Evolutionary conservation across 2,113 vertebrate genomes (phyloP).

Genomic region (Bostrychus sinensis): DNA sequence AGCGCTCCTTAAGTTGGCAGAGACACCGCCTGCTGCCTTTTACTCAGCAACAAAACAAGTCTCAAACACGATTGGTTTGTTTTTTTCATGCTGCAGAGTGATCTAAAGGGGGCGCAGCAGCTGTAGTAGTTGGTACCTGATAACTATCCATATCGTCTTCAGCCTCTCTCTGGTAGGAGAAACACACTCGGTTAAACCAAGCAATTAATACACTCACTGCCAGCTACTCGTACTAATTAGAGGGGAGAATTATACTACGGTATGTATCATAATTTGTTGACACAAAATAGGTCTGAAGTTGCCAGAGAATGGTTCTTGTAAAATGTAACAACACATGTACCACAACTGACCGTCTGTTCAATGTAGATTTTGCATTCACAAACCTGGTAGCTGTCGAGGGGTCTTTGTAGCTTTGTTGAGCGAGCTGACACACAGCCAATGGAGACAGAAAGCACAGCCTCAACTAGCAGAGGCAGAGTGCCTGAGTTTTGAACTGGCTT

Average conservation of each 20-base stretch:
- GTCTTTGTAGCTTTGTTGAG: constrained; percentile 91
- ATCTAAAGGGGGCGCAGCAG: constrained; percentile 80
- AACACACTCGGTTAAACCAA: constrained; percentile 84
- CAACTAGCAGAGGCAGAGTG: constrained; percentile 93
- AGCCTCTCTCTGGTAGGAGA: constrained; percentile 91
- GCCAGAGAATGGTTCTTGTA: neutral
- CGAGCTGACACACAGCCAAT: constrained; percentile 92
- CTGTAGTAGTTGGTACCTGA: constrained; percentile 89
- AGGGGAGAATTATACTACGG: too few relatives aligned
- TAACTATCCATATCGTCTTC: constrained; percentile 99
- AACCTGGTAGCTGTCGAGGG: constrained; percentile 98
- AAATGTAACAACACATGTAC: too few relatives aligned
- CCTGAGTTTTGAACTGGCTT: constrained; percentile 93
- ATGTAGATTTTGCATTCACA: constrained; percentile 30
- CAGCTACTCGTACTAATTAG: constrained; percentile 15
- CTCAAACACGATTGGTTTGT: constrained; percentile 74
- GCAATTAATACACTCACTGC: constrained; percentile 13
- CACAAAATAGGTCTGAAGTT: neutral
- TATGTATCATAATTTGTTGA: too few relatives aligned
- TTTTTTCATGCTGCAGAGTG: constrained; percentile 86
- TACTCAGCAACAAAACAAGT: constrained; percentile 52
- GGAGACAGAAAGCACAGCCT: constrained; percentile 90
- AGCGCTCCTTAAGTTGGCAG: constrained; percentile 48
- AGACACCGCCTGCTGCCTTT: constrained; percentile 28
- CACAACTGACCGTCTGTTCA: too few relatives aligned